phyloP scores from a whole-genome alignment of 2,888 invertebrate species.

The Trachelus iudaicus region DNA sequence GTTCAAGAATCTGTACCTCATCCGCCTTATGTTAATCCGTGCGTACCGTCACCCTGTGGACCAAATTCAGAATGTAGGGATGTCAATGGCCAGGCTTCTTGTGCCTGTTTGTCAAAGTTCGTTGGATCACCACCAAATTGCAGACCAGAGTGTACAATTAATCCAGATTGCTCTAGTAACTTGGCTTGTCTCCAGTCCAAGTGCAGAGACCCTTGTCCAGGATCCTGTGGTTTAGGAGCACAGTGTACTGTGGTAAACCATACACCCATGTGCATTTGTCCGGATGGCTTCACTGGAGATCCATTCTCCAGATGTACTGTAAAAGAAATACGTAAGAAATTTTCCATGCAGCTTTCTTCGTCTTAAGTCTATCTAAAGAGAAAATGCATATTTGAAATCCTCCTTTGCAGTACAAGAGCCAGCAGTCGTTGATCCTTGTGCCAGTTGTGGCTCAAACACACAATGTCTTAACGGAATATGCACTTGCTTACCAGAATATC shows the following conservation, averaged over 20 bases:
- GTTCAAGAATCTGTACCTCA: conserved; percentile 47
- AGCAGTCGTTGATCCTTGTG: conserved; percentile 56
- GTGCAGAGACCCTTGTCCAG: conserved; percentile 67
- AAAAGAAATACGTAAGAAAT: conserved; percentile 62
- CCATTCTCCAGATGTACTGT: conserved; percentile 77
- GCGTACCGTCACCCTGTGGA: conserved; percentile 74
- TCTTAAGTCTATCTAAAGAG: neutral
- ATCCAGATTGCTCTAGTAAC: conserved; percentile 66
- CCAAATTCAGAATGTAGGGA: conserved; percentile 64
- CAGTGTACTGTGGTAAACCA: conserved; percentile 65
- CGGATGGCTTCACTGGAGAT: conserved; percentile 76
- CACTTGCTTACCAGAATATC: conserved; percentile 58
- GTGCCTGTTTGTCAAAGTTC: conserved; percentile 64
- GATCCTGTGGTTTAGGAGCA: conserved; percentile 68
- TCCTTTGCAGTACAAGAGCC: conserved; percentile 37
- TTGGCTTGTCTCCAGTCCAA: conserved; percentile 63
- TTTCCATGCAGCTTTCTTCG: conserved; percentile 10
- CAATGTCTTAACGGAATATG: conserved; percentile 61
- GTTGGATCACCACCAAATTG: conserved; percentile 66
- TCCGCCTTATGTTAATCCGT: conserved; percentile 67
- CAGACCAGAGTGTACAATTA: conserved; percentile 66
- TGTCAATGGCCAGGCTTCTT: conserved; percentile 60
- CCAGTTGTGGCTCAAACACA: conserved; percentile 66
- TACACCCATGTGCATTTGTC: conserved; percentile 69
- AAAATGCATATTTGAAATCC: neutral